Conservation (phyloP, 2,113 vertebrate species). For the Hippocampus zosterae region DNA sequence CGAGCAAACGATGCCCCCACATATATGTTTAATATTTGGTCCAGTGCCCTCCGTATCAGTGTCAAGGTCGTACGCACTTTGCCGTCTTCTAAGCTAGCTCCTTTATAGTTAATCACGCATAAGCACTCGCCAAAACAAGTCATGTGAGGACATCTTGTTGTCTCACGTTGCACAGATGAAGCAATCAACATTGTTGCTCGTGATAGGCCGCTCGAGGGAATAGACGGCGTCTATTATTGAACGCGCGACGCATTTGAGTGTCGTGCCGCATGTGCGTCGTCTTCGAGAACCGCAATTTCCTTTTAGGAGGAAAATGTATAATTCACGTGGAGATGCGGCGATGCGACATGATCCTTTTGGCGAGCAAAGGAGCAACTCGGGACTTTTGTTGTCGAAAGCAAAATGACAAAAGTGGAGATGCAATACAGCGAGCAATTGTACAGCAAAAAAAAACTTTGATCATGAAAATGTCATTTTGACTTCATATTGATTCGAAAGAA, state of each 20-base stretch:
- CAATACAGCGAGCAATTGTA: neutral
- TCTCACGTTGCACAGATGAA: neutral
- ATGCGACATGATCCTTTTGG: constrained; percentile 9
- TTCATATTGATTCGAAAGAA: neutral
- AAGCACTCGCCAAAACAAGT: constrained; percentile 9
- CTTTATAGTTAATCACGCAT: neutral
- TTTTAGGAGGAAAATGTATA: constrained; percentile 17
- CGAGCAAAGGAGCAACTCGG: constrained; percentile 1
- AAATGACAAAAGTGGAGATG: neutral
- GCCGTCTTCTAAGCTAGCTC: neutral
- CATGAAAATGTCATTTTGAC: no score
- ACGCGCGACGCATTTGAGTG: neutral
- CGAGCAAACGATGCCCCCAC: no score
- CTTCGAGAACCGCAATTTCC: constrained; percentile 13
- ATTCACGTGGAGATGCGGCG: constrained; percentile 20
- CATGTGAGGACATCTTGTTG: constrained; percentile 4
- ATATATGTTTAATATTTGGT: no score
- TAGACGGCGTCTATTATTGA: constrained; percentile 27
- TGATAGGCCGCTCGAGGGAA: neutral
- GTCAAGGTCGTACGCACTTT: neutral
- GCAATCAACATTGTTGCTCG: neutral
- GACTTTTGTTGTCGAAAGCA: constrained; percentile 17
- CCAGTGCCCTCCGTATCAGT: no score
- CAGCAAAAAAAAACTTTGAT: neutral
- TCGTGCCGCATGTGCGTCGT: neutral